Evolutionary conservation across 2,797 vertebrate species (phyloP).

Genomic region (Aldrovandia affinis): DNA sequence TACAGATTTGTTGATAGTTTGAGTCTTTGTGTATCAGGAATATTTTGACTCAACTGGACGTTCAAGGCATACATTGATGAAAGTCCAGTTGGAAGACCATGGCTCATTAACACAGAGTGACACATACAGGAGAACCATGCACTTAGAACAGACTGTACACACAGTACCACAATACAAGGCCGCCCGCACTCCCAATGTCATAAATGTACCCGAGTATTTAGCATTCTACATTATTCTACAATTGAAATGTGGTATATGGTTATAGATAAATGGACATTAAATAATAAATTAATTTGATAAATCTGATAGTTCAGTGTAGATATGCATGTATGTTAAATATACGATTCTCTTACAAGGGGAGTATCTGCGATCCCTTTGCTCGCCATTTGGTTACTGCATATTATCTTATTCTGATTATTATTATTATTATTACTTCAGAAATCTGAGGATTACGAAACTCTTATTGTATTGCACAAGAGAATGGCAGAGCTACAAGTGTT

Average conservation of each 20-base stretch:
- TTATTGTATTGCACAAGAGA: background rate
- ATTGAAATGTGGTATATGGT: background rate
- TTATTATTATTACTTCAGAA: background rate
- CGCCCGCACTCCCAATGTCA: background rate
- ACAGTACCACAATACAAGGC: background rate
- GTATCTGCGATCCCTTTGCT: background rate
- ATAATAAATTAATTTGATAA: background rate
- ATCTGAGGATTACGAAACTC: background rate
- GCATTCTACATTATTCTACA: background rate
- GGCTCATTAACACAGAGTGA: background rate
- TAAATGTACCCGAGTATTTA: background rate
- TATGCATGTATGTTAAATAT: constrained; percentile 16
- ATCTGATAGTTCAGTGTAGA: constrained; percentile 14
- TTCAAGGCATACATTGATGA: background rate
- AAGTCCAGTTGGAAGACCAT: background rate
- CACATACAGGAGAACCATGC: background rate
- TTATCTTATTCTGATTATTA: background rate
- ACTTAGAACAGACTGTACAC: background rate
- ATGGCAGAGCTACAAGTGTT: background rate
- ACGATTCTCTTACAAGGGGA: background rate
- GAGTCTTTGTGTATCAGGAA: constrained; percentile 12
- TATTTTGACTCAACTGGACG: background rate
- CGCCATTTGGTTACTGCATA: background rate
- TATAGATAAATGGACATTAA: constrained; percentile 9
- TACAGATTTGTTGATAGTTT: background rate